Evolutionary conservation across 2,797 vertebrate genomes (phyloP).

Genomic region (Tenualosa ilisha): DNA sequence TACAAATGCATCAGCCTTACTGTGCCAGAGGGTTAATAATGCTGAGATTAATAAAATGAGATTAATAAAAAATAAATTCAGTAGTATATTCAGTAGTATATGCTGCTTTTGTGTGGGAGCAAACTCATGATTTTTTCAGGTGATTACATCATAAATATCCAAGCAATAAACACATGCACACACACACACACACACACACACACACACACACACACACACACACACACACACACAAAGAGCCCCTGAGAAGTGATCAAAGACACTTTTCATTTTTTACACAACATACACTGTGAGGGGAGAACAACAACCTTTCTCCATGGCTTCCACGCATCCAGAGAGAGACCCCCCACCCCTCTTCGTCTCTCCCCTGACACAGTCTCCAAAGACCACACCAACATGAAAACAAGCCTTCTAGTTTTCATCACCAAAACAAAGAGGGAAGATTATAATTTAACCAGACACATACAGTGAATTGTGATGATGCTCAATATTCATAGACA

Average conservation of each 20-base stretch:
- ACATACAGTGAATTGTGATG: neutral
- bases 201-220: neutral
- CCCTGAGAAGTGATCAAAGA: constrained; percentile 3
- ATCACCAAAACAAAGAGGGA: constrained; percentile 23
- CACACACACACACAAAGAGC: neutral
- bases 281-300: neutral
- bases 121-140: neutral
- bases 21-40: neutral
- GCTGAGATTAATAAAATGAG: neutral
- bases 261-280: neutral
- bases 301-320: neutral
- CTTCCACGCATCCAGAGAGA: constrained; percentile 6
- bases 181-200: neutral
- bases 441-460: constrained; percentile 20
- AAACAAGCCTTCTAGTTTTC: constrained; percentile 43
- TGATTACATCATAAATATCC: neutral
- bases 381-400: constrained; percentile 30
- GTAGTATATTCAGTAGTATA: too few relatives aligned
- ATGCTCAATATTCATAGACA: neutral
- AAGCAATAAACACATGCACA: neutral
- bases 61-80: too few relatives aligned
- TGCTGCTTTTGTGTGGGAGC: neutral
- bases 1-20: neutral
- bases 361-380: constrained; percentile 30
- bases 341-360: constrained; percentile 21